Evolutionary conservation across 2,888 invertebrate genomes (phyloP).

Genomic region (Cryptocephalus primarius): DNA sequence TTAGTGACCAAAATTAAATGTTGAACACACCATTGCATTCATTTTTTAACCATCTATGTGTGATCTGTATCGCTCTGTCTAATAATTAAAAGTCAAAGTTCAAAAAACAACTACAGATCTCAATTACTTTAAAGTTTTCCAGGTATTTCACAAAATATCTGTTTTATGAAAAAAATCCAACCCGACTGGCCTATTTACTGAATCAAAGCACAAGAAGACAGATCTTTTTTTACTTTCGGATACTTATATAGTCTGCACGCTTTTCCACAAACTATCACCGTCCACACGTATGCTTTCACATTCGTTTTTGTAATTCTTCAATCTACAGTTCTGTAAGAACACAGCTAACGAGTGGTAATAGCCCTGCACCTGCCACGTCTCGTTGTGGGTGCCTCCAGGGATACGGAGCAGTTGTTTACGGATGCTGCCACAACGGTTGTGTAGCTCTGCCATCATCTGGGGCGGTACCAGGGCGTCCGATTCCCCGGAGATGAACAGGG

Average conservation of each 20-base stretch:
- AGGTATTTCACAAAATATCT: conserved; percentile 8
- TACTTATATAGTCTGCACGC: conserved; percentile 17
- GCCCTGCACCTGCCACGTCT: conserved; percentile 84
- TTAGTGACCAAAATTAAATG: no score
- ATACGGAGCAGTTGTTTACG: conserved; percentile 70
- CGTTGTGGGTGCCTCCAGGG: conserved; percentile 82
- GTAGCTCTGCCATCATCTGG: conserved; percentile 76
- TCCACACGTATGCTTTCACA: conserved; percentile 12
- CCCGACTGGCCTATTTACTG: no score
- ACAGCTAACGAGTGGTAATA: conserved; percentile 54
- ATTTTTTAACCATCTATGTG: conserved; percentile 1
- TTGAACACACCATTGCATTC: conserved; percentile 1
- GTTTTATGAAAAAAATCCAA: conserved; percentile 10
- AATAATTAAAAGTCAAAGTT: no score
- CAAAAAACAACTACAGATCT: no score
- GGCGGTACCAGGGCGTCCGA: conserved; percentile 84
- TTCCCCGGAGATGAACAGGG: conserved; percentile 79
- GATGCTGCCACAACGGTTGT: conserved; percentile 60
- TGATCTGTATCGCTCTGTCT: no score
- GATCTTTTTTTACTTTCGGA: not conserved
- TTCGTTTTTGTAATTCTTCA: conserved; percentile 15
- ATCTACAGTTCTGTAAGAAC: conserved; percentile 39
- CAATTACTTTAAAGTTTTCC: no score
- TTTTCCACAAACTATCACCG: conserved; percentile 18
- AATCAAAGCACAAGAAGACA: no score